These are phyloP conservation scores for Pachycephus smyrnensis DNA, from an alignment of 2,888 invertebrate species.

Conservation along the genomic window DNA sequence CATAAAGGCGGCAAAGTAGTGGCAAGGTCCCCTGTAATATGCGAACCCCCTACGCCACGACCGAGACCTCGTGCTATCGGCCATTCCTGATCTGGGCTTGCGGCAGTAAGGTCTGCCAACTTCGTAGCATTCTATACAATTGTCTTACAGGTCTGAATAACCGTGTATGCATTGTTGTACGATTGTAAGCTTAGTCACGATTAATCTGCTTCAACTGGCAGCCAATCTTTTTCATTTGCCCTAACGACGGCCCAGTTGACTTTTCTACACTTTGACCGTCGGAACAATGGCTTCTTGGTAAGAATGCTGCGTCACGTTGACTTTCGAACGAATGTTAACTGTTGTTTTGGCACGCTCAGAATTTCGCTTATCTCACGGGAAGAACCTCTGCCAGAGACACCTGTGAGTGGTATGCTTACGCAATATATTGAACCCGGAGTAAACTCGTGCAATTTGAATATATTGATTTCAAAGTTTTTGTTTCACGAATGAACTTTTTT, in stretches of 20 bases:
- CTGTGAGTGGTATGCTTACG: neutral
- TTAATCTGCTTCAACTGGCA: too few relatives aligned
- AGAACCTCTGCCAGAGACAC: neutral
- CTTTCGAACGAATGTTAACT: neutral
- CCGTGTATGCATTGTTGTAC: neutral
- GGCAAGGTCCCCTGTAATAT: constrained; percentile 49
- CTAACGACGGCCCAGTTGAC: too few relatives aligned
- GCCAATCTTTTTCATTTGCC: too few relatives aligned
- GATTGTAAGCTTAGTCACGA: neutral
- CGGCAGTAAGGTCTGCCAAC: neutral
- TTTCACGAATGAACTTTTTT: too few relatives aligned
- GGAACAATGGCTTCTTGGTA: neutral
- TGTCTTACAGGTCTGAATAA: neutral
- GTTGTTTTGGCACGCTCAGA: neutral
- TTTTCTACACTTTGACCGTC: too few relatives aligned
- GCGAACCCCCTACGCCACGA: constrained; percentile 32
- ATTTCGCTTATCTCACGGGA: neutral
- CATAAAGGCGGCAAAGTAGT: constrained; percentile 45
- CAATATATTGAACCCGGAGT: neutral
- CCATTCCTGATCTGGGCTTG: neutral
- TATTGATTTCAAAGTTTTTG: neutral
- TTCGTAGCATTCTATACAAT: neutral
- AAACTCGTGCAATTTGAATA: neutral
- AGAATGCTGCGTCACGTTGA: neutral
- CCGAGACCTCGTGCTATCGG: constrained; percentile 39